Evolutionary conservation across 2,888 invertebrate species (phyloP), one percentile per base, ranked within the genome.

Genomic region (Dendrolimus houi): DNA sequence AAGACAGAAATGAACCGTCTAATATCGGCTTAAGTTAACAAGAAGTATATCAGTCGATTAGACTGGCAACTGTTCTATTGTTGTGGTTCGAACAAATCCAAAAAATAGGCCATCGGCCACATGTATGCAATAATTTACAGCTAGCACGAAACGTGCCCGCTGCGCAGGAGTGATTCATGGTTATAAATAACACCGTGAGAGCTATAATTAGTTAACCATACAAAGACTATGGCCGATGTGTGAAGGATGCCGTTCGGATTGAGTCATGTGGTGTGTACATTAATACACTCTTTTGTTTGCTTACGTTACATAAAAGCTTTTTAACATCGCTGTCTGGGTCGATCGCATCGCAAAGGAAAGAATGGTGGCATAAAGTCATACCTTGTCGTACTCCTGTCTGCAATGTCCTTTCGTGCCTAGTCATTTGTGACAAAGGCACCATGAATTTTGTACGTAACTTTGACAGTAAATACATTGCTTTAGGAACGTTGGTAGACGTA

Each of bases 121-220:
- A 12, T 47, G 47, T 47, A 47, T 47, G 47, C 47, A 47, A 75
- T 77, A 77, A 72, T 69, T 77, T 64, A 75, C 64, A 72, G 69
- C 70, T 74, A 72, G 65, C 60, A 70, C 70, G 63, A 64, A 66
- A 58, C 66, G 67, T 72, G 66, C 63, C 63, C 67, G 69, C 76
- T 75, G 80, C 80, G 82, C 78, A 80, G 74, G 79, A 79, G 79
- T 85, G 85, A 85, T 67, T 86, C 86, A 86, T 75, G 60, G 54
- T 71, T 83, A 85, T 74, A 79, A 81, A 81, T 85, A 85, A 70
- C 54, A 47, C 53, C 57, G 57, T 42, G 47, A 47, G 54, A 60
- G 63, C 74, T 83, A 85, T 83, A 83, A 80, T 83, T 85, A 85
- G 81, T 75, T 69, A 70, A 71, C 77, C 78, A 78, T 83, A 85